Base-by-base conservation (phyloP, 1,140 invertebrate species). In the Frieseomelitta varia region DNA sequence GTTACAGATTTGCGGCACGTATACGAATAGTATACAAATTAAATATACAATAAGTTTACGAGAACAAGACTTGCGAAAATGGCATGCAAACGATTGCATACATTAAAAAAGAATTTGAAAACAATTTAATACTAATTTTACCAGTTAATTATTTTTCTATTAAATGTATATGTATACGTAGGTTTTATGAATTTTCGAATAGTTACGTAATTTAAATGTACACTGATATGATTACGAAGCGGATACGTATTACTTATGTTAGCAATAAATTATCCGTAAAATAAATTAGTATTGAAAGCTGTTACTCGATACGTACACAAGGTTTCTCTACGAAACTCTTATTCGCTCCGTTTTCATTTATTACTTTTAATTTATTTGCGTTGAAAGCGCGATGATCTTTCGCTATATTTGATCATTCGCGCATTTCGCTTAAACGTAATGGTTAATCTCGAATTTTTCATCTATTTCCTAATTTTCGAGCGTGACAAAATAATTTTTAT, bases 191-290 rank as follows among this genome's bases (percentile, higher is more conserved):
- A 67, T 67, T 47, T 87, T 77, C 65, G 55, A 72, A 61, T 58
- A 73, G 34, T 27, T 30, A 19, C n/a, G 27, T 17, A 67, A 30
- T 67, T 67, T 24, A 30, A 47, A 6, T 15, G 19, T 76, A 78
- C n/a, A 63, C 76, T 47, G 47, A 63, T 77, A 30, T 79, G 56
- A 65, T 88, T 68, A 78, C 83, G 39, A 85, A 79, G 68, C 63
- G 80, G 84, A 73, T 79, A 77, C 53, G 73, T 78, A 47, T 47
- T 87, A 79, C 17, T 79, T 80, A 68, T 47, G 78, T 73, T 77
- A 71, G 51, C 61, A 51, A 85, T 74, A 75, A 82, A 72, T 74
- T 88, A 78, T 76, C 58, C 63, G 34, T 53, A 79, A 79, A 47
- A 30, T n/a, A 55, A 67, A 68, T 68, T 68, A 67, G 39, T 30